Evolutionary conservation across 2,888 invertebrate genomes (phyloP), one percentile per base, ranked within the genome.

Genomic region (Habrosyne pyritoides): DNA sequence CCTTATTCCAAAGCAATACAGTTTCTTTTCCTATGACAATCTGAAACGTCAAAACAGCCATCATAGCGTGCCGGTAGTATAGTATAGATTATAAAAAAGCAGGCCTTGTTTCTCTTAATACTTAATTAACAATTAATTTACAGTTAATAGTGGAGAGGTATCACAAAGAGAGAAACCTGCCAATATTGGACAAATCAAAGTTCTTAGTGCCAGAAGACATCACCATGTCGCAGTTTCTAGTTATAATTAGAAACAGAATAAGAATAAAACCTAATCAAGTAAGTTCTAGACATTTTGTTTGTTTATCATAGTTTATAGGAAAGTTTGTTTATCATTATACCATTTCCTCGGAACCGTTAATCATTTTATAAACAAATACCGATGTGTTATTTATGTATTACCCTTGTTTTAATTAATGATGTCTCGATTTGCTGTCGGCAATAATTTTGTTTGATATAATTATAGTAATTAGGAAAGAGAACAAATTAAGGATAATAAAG

Each of bases 191-290:
- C 81, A 98, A 97, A 90, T 95, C 95, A 0, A 98, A 98, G 85
- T 98, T 97, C 87, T 88, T 98, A 73, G 97, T 98, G 12, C 98
- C 98, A 1, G 96, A 97, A 93, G 97, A 97, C 82, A 94, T 97
- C 50, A 96, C 97, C 0, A 96, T 98, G 95, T 97, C 97, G 52
- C 97, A 98, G 86, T 96, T 98, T 78, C 93, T 97, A 69, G 95
- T 96, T 60, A 96, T 98, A 59, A 96, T 98, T 62, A 79, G 93
- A 60, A 93, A 90, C 79, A 86, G 91, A 68, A 91, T 93, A 73
- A 88, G 81, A 74, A 86, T 93, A 47, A 86, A 89, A 67, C 89
- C 93, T 21, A 93, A 86, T 67, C 86, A 96, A 96, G 97, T 97
- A 91, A 89, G 86, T 80, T 30, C 10, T 18, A 4, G 2, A 21